Conservation (phyloP, 2,797 vertebrate species). For the Coregonus ussuriensis region DNA sequence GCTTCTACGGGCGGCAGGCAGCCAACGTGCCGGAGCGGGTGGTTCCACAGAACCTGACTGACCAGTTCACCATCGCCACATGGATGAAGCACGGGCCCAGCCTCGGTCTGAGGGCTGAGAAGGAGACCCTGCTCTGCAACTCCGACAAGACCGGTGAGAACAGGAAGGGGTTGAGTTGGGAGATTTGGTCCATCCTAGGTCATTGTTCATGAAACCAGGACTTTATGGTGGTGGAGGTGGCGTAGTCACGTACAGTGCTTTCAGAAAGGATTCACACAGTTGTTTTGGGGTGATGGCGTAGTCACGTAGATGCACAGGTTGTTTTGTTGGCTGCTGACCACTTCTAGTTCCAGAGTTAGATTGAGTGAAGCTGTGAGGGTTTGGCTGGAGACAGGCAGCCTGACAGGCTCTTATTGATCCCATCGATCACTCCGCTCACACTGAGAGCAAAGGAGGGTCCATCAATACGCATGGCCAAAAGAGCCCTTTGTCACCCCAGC, state of each 20-base stretch:
- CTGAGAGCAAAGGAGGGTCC: conserved; percentile 33
- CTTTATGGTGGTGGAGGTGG: neutral
- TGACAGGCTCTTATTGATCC: conserved; percentile 31
- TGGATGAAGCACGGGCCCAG: conserved; percentile 98
- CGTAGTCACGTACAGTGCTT: neutral
- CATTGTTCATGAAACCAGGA: neutral
- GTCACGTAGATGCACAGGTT: neutral
- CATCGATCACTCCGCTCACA: conserved; percentile 30
- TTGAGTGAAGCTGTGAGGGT: neutral
- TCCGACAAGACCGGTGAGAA: conserved; percentile 94
- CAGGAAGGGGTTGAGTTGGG: neutral
- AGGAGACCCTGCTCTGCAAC: conserved; percentile 96
- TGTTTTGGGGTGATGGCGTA: neutral
- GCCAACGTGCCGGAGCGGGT: conserved; percentile 93
- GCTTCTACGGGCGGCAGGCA: conserved; percentile 92
- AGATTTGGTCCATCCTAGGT: neutral
- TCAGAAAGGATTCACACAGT: neutral
- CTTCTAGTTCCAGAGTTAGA: neutral
- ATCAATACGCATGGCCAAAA: conserved; percentile 31
- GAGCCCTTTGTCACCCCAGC: conserved; percentile 3
- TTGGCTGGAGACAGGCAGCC: conserved; percentile 13
- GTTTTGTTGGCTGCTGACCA: neutral
- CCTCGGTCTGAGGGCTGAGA: conserved; percentile 90
- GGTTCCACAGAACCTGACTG: conserved; percentile 92
- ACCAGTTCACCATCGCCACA: conserved; percentile 94